A percentile compares a stretch with the other conserved stretches of the same genome.
Conservation (phyloP, 2,113 vertebrate genomes). For the Corythornis vintsioides region DNA sequence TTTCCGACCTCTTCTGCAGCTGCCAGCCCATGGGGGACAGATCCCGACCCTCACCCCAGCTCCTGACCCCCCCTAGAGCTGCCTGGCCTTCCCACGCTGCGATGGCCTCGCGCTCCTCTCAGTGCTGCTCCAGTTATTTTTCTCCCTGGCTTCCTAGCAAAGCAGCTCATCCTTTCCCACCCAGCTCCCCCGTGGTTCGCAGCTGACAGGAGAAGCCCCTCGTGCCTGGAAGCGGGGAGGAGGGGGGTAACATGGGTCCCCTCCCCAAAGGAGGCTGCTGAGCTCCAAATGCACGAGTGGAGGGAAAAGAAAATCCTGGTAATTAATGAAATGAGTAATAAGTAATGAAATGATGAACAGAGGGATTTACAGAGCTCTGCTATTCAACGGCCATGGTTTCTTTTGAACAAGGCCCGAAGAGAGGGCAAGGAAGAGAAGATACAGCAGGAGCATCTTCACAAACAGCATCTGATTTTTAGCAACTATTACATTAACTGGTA, state of each 20-base stretch:
- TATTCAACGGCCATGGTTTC: background rate
- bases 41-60: background rate
- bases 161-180: background rate
- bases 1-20: constrained; percentile 14
- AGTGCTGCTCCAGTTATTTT: constrained; percentile 5
- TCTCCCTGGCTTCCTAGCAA: background rate
- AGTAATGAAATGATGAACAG: background rate
- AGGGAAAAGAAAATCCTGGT: background rate
- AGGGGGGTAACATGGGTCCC: background rate
- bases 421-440: background rate
- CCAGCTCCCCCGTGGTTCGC: background rate
- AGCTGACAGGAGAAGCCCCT: background rate
- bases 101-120: background rate
- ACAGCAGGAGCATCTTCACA: background rate
- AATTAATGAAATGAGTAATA: background rate
- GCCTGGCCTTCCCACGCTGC: background rate
- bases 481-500: background rate
- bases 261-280: background rate
- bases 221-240: background rate
- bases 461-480: background rate
- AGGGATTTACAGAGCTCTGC: background rate
- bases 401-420: background rate
- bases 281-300: fast-evolving
- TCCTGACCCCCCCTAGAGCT: background rate
- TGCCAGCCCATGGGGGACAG: constrained; percentile 21